These are phyloP conservation scores for Agrochola circellaris DNA, from an alignment of 2,888 invertebrate species.

Conservation along the genomic window DNA sequence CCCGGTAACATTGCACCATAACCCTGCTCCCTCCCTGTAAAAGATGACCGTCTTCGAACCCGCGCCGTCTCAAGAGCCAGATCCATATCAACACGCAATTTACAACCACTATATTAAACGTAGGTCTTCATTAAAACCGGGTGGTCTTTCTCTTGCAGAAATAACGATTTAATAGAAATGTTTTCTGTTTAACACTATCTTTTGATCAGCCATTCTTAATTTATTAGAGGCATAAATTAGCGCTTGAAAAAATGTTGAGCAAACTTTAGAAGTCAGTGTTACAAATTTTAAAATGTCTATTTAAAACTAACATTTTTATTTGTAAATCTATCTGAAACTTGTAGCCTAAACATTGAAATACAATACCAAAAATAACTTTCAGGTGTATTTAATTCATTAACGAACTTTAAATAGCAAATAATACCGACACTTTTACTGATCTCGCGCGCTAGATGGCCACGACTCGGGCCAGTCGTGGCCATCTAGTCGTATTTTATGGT, in stretches of 20 bases:
- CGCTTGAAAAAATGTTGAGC: neutral
- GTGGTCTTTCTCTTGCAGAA: conserved; percentile 50
- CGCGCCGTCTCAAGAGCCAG: conserved; percentile 68
- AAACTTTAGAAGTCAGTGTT: neutral
- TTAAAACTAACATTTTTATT: neutral
- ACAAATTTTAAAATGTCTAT: neutral
- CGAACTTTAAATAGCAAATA: neutral
- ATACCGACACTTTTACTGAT: neutral
- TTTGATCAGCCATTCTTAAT: conserved; percentile 15
- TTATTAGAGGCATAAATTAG: conserved; percentile 14
- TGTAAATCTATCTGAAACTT: neutral
- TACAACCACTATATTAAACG: conserved; percentile 66
- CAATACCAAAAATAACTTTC: neutral
- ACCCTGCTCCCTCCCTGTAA: conserved; percentile 53
- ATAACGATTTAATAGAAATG: conserved; percentile 30
- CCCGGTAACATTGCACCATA: neutral
- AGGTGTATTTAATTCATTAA: neutral
- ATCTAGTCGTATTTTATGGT: too few species aligned
- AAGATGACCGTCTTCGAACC: conserved; percentile 72
- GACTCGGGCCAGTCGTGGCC: too few species aligned
- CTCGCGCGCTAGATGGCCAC: too few species aligned
- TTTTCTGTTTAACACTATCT: conserved; percentile 29
- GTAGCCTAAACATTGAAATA: neutral
- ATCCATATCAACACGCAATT: conserved; percentile 63
- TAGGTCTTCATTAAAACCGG: conserved; percentile 62